Base-by-base conservation (phyloP, 2,888 invertebrate species). In the Stenurella melanura region DNA sequence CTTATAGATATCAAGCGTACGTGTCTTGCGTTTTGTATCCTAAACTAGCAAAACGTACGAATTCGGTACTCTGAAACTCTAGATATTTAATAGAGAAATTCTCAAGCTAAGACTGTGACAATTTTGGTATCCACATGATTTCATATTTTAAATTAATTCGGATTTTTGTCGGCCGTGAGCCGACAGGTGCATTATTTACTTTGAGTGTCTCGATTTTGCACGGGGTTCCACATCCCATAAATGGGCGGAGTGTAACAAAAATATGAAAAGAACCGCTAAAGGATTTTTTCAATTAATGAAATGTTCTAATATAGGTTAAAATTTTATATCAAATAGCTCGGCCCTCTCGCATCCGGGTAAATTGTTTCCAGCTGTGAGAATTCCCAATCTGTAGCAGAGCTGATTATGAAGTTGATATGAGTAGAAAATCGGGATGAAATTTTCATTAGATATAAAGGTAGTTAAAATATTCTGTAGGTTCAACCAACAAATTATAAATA, bases 241-340 rank as follows among this genome's bases (percentile, higher is more conserved):
- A 50, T 50, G 50, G 50, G 50, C 50, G 15, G 50, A n/a, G 50
- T 5, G 50, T n/a, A n/a, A n/a, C n/a, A 15, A n/a, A 50, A 50
- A 50, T 50, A 50, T 50, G n/a, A n/a, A 42, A 50, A 12, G 50
- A n/a, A n/a, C 50, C 50, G 50, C 15, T 50, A 50, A 50, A 50
- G 50, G n/a, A n/a, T 50, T 50, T 50, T 50, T n/a, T 50, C 50
- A 50, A n/a, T 50, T 50, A 50, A n/a, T 50, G n/a, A 50, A 50
- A 50, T 50, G 50, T n/a, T 42, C 12, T 42, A 42, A 42, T 42
- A 15, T 42, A 42, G 42, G 42, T 42, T 50, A 5, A 50, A n/a
- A 50, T 50, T 50, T 50, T 50, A 50, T 50, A 50, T n/a, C 50
- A 50, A 50, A 50, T n/a, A 50, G 50, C 50, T 50, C 3, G 38